Percentiles rank a stretch among this genome's conserved stretches.
These are phyloP conservation scores for Carduelis carduelis DNA, from an alignment of 2,797 vertebrate species.

Conservation along the genomic window DNA sequence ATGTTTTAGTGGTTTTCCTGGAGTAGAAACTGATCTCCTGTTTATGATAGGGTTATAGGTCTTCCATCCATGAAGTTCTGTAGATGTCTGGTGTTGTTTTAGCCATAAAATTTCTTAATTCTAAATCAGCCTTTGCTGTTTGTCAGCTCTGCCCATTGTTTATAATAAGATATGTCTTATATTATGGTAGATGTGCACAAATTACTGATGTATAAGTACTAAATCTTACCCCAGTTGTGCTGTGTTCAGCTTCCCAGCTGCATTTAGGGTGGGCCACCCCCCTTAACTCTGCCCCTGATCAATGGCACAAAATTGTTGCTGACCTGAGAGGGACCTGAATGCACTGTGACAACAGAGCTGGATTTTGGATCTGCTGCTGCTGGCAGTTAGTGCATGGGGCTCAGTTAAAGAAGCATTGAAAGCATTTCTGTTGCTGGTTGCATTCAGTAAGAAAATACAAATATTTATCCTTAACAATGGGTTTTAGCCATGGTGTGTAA, in stretches of 20 bases:
- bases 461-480: constrained; percentile 71
- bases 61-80: not conserved
- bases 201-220: not conserved
- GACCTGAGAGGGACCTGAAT: not conserved
- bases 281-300: not conserved
- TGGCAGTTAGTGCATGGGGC: not conserved
- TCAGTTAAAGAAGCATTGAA: not conserved
- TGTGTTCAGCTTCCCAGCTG: not conserved
- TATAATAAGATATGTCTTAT: not conserved
- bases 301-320: not conserved
- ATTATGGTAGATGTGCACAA: not conserved
- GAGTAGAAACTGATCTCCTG: not conserved
- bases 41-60: not conserved
- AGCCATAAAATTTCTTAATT: not conserved
- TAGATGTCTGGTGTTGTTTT: not conserved
- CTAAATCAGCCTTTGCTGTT: not conserved
- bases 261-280: not conserved
- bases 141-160: not conserved
- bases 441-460: not conserved
- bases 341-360: not conserved
- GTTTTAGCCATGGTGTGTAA: constrained; percentile 90
- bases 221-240: not conserved
- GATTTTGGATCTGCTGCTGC: not conserved
- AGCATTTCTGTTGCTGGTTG: not conserved
- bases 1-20: not conserved